Evolutionary conservation across 2,113 vertebrate species (phyloP).

Genomic region (Ascaphus truei): DNA sequence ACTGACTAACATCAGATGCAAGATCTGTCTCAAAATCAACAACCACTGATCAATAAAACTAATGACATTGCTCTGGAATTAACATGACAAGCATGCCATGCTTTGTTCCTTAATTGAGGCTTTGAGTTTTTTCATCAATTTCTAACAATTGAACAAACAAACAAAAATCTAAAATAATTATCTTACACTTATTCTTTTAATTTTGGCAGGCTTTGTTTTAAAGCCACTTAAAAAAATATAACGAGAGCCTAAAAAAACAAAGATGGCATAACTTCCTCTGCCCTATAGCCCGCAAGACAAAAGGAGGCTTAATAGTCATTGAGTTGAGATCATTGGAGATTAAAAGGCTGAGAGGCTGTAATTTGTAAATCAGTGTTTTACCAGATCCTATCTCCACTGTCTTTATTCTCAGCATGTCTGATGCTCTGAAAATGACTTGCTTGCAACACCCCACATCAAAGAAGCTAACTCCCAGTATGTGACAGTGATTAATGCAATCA

Average conservation of each 20-base stretch:
- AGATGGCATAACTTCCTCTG: conserved; percentile 9
- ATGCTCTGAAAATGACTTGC: conserved; percentile 56
- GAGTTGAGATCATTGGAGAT: conserved; percentile 33
- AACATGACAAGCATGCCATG: too few relatives aligned
- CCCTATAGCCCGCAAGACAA: neutral
- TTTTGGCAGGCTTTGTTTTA: too few relatives aligned
- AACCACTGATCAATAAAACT: too few relatives aligned
- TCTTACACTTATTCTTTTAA: too few relatives aligned
- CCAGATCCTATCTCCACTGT: conserved; percentile 56
- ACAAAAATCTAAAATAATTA: too few relatives aligned
- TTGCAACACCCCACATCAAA: conserved; percentile 58
- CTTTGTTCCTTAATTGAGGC: too few relatives aligned
- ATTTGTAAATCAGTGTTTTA: conserved; percentile 55
- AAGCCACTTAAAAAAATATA: too few relatives aligned
- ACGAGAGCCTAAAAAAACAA: neutral
- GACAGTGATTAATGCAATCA: conserved; percentile 62
- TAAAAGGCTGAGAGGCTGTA: conserved; percentile 40
- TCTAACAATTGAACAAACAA: too few relatives aligned
- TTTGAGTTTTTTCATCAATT: too few relatives aligned
- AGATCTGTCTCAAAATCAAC: too few relatives aligned
- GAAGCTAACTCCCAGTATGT: conserved; percentile 49
- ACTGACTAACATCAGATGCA: too few relatives aligned
- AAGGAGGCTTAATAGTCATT: conserved; percentile 25
- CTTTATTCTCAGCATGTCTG: conserved; percentile 57
- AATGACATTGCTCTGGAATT: too few relatives aligned